Evolutionary conservation across 2,113 vertebrate species (phyloP).

Genomic region (Rhadina sibilatrix): DNA sequence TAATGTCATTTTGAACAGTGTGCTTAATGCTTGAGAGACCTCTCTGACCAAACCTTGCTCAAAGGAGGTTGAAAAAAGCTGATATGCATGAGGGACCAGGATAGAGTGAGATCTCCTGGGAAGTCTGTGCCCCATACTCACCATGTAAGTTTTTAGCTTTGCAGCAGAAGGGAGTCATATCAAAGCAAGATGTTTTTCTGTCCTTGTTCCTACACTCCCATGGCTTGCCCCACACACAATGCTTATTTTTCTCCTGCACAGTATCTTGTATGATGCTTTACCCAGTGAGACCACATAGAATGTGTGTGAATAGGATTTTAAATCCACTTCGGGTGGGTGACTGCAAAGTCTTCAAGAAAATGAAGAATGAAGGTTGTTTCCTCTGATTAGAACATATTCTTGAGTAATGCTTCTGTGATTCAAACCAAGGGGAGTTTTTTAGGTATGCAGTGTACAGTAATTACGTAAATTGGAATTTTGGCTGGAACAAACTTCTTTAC

Average conservation of each 20-base stretch:
- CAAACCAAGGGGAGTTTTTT: neutral
- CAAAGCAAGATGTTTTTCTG: neutral
- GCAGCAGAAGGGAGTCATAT: neutral
- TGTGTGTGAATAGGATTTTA: neutral
- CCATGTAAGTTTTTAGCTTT: neutral
- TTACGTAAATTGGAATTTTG: neutral
- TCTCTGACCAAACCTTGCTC: neutral
- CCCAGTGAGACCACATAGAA: neutral
- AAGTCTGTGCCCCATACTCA: neutral
- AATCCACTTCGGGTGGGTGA: neutral
- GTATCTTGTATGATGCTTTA: neutral
- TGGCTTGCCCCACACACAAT: neutral
- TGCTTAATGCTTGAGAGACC: neutral
- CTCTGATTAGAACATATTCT: neutral
- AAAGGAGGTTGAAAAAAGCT: neutral
- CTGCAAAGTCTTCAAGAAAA: neutral
- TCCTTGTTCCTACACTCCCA: neutral
- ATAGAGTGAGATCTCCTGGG: neutral
- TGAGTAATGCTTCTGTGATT: neutral
- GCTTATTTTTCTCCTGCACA: neutral
- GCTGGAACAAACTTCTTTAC: neutral
- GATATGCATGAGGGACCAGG: neutral
- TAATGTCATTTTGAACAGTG: neutral
- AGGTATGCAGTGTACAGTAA: neutral
- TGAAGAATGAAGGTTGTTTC: neutral